Conservation (phyloP, 2,113 vertebrate species). For the Lutjanus erythropterus region DNA sequence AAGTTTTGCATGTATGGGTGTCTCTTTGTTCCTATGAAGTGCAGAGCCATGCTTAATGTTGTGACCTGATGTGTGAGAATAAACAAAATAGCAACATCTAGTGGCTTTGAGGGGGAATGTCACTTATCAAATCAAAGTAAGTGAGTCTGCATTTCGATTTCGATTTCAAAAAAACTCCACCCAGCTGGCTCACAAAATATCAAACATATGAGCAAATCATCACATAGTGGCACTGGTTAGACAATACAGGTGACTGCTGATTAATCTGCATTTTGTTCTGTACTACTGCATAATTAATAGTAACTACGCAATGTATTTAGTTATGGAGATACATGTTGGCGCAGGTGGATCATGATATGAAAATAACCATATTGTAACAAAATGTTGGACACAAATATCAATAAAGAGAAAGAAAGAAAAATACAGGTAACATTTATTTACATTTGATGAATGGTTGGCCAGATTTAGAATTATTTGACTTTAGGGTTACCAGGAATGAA, state of each 20-base stretch:
- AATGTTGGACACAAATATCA: too few species aligned
- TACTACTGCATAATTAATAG: too few species aligned
- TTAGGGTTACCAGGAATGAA: background rate
- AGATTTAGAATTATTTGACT: background rate
- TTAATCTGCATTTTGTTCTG: too few species aligned
- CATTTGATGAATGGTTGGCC: background rate
- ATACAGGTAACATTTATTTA: background rate
- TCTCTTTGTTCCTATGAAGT: background rate
- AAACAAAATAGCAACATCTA: constrained; percentile 57
- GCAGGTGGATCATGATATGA: too few species aligned
- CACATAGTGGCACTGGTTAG: background rate
- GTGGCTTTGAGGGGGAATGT: constrained; percentile 31
- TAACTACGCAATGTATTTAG: too few species aligned
- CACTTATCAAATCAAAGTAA: background rate
- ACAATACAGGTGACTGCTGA: background rate
- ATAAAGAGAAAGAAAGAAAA: too few species aligned
- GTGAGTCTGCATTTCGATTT: too few species aligned
- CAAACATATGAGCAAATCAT: background rate
- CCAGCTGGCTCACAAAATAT: background rate
- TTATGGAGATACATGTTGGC: too few species aligned
- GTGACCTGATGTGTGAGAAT: constrained; percentile 10
- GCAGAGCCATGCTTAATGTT: background rate
- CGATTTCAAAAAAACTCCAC: background rate
- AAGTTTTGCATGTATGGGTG: background rate
- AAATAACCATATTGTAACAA: too few species aligned